These are phyloP conservation scores for Conomelus anceps DNA, from an alignment of 2,888 invertebrate genomes.

Conservation along the genomic window DNA sequence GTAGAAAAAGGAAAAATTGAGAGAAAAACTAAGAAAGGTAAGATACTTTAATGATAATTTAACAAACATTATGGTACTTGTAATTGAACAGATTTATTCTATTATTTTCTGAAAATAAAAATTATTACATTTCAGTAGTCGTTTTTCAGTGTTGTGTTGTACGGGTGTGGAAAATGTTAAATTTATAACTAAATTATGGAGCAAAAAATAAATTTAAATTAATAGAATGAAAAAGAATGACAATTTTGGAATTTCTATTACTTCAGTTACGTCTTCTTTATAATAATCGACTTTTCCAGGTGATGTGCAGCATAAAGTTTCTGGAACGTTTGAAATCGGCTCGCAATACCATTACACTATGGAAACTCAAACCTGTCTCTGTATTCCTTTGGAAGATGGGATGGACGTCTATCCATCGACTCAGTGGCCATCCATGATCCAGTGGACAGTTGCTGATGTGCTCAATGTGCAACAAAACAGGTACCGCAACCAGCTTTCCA, in stretches of 20 bases:
- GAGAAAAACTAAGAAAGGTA: slow-evolving; percentile 8
- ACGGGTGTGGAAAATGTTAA: too few species aligned
- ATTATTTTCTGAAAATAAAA: not conserved
- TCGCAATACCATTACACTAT: slow-evolving; percentile 68
- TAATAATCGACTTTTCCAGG: not conserved
- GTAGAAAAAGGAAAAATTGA: slow-evolving; percentile 23
- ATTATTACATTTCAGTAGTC: not conserved
- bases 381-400: slow-evolving; percentile 62
- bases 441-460: slow-evolving; percentile 50
- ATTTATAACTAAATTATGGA: too few species aligned
- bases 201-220: too few species aligned
- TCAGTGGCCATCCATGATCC: slow-evolving; percentile 58
- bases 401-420: slow-evolving; percentile 58
- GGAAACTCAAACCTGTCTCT: slow-evolving; percentile 63
- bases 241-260: too few species aligned
- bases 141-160: too few species aligned
- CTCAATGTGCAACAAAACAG: slow-evolving; percentile 53
- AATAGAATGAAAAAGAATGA: too few species aligned
- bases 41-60: slow-evolving; percentile 41
- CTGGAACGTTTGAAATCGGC: slow-evolving; percentile 52
- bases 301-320: slow-evolving; percentile 28
- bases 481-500: slow-evolving; percentile 41
- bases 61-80: too few species aligned
- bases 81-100: not conserved
- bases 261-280: too few species aligned